Evolutionary conservation across 2,888 invertebrate species (phyloP), one percentile per base, ranked within the genome.

Genomic region (Mechanitis messenoides): DNA sequence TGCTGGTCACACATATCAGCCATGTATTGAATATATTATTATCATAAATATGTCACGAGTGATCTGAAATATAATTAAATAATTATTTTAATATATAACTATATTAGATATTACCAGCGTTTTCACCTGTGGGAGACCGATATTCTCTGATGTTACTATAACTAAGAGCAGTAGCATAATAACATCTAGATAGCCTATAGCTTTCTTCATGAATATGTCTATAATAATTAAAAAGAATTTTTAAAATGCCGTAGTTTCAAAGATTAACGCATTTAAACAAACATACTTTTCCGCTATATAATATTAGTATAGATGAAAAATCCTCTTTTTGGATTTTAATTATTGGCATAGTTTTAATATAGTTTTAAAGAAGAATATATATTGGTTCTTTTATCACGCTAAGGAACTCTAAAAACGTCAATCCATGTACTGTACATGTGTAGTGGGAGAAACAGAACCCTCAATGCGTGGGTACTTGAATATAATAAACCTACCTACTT

Each of bases 11-110:
- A 68, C 59, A 57, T 63, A 58, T 60, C 55, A 56, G 60, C 45
- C 58, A 60, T 59, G 54, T 46, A 35, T 57, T 68, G 68, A 71
- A 73, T 72, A 71, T 69, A 73, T 71, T 69, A 69, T 42, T 35
- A 2, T 5, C 35, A 65, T 62, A 42, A 12, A 54, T 55, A 59
- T 65, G 56, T 65, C 57, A 61, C 61, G 38, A 56, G 45, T 47
- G 53, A 54, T 47, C 55, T 33, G 33, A 56, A 33, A 20, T 12
- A 59, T 46, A 3, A 9, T 9, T 9, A 42, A 42, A 42, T 42
- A 9, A 42, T 42, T 9, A 42, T 42, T 42, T 42, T 7, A 9
- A 42, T 42, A 42, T 42, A 7, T 3, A 42, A 35, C 35, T 35
- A 35, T 6, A 20, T 20, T 20, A n/a, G n/a, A 20, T 20, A 20